phyloP scores from a whole-genome alignment of 2,797 vertebrate genomes.

The Lemur catta region DNA sequence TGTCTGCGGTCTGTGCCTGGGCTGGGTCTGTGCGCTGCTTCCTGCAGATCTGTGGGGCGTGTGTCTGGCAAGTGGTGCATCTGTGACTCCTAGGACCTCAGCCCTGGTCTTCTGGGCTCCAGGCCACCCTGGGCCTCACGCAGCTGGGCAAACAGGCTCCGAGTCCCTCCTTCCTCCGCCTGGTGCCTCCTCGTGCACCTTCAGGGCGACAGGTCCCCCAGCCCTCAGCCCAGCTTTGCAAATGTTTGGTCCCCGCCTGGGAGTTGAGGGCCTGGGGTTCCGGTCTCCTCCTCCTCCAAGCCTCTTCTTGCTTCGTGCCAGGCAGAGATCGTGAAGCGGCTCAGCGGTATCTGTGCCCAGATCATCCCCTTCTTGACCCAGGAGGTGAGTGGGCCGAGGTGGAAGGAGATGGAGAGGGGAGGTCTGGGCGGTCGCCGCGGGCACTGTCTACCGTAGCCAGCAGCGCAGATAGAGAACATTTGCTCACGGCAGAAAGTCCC shows the following conservation, averaged over 20 bases:
- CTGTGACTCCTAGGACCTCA: not conserved
- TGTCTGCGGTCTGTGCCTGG: not conserved
- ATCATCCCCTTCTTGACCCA: conserved; percentile 84
- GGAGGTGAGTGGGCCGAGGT: conserved; percentile 78
- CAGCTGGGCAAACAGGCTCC: not conserved
- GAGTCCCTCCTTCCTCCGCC: not conserved
- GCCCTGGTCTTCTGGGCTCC: not conserved
- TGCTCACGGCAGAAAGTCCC: not conserved
- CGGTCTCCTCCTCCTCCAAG: not conserved
- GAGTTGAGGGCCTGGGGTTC: not conserved
- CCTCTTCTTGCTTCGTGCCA: conserved; percentile 50
- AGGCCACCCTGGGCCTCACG: not conserved
- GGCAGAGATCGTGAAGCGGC: conserved; percentile 85
- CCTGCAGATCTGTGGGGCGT: not conserved
- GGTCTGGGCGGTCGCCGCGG: not conserved
- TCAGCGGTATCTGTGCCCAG: conserved; percentile 83
- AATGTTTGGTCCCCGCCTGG: not conserved
- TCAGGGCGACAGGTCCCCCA: not conserved
- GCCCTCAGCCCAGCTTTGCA: not conserved
- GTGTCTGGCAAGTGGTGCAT: not conserved
- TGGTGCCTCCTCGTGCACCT: not conserved
- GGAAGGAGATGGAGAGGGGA: accelerated
- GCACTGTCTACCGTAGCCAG: not conserved
- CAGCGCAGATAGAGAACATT: not conserved
- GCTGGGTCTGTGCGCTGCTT: not conserved